These are phyloP conservation scores for Mimumesa dahlbomi DNA, from an alignment of 2,888 invertebrate species.

Conservation along the genomic window DNA sequence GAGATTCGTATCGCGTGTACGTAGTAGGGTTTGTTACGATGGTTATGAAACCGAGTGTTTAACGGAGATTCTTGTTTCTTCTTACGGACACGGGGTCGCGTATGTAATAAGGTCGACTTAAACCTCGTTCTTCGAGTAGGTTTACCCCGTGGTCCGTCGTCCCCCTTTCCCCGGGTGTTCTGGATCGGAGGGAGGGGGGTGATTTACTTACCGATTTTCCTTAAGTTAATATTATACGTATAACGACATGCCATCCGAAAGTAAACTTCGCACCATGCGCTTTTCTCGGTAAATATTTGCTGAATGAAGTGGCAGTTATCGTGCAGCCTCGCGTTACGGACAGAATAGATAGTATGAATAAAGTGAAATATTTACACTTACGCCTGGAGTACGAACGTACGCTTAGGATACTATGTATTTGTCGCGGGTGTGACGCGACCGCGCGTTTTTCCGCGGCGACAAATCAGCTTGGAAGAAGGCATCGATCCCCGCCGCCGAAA, in stretches of 20 bases:
- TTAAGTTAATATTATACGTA: conserved; percentile 31
- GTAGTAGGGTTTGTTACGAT: too few relatives aligned
- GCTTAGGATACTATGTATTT: too few relatives aligned
- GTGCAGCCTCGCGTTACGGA: conserved; percentile 20
- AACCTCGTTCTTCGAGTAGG: background rate
- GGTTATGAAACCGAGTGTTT: too few relatives aligned
- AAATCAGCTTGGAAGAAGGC: too few relatives aligned
- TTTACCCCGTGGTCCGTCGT: background rate
- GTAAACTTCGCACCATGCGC: conserved; percentile 24
- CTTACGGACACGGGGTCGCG: background rate
- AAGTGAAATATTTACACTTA: conserved; percentile 50
- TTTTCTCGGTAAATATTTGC: conserved; percentile 48
- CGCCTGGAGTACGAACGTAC: background rate
- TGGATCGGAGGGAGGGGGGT: background rate
- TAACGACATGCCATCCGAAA: conserved; percentile 12
- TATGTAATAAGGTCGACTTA: background rate
- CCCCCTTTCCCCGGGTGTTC: too few relatives aligned
- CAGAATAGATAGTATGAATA: conserved; percentile 39
- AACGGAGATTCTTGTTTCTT: too few relatives aligned
- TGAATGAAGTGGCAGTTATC: conserved; percentile 46
- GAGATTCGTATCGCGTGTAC: too few relatives aligned
- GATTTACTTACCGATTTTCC: conserved; percentile 28
- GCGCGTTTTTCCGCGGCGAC: background rate
- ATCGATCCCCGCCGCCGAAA: too few relatives aligned
- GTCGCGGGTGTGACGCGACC: conserved; percentile 6